phyloP scores from a whole-genome alignment of 1,140 invertebrate genomes.

The Dendroctonus ponderosae region DNA sequence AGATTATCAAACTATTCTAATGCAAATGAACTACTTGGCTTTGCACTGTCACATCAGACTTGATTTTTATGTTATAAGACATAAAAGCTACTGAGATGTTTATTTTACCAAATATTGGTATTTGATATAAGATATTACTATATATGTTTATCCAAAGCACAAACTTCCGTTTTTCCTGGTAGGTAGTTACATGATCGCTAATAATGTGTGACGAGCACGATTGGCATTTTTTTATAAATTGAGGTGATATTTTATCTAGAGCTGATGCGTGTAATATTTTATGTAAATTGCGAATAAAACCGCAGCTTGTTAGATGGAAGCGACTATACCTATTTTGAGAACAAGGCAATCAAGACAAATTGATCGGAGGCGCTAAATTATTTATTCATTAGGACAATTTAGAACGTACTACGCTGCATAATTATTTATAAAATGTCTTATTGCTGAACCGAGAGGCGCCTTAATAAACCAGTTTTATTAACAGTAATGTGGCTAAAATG shows the following conservation, averaged over 20 bases:
- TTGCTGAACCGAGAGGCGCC: neutral
- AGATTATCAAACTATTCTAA: too few relatives aligned
- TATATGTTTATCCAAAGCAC: too few relatives aligned
- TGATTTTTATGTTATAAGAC: too few relatives aligned
- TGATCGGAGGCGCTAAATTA: conserved; percentile 3
- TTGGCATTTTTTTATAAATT: neutral
- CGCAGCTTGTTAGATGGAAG: conserved; percentile 7
- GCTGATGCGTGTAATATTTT: neutral
- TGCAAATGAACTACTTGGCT: too few relatives aligned
- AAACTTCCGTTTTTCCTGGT: too few relatives aligned
- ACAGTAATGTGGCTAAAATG: neutral
- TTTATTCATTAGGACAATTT: conserved; percentile 8
- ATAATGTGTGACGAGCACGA: neutral
- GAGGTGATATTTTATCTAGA: neutral
- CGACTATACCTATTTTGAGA: neutral
- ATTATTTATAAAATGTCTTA: conserved; percentile 11
- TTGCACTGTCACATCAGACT: too few relatives aligned
- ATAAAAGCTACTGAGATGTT: too few relatives aligned
- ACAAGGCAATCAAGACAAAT: conserved; percentile 3
- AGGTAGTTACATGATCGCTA: too few relatives aligned
- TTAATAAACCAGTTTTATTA: neutral
- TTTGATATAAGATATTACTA: too few relatives aligned
- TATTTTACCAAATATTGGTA: too few relatives aligned
- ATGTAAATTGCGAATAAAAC: neutral
- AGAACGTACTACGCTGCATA: conserved; percentile 15